These are phyloP conservation scores for Gari tellinella DNA, from an alignment of 2,888 invertebrate species.

Conservation along the genomic window DNA sequence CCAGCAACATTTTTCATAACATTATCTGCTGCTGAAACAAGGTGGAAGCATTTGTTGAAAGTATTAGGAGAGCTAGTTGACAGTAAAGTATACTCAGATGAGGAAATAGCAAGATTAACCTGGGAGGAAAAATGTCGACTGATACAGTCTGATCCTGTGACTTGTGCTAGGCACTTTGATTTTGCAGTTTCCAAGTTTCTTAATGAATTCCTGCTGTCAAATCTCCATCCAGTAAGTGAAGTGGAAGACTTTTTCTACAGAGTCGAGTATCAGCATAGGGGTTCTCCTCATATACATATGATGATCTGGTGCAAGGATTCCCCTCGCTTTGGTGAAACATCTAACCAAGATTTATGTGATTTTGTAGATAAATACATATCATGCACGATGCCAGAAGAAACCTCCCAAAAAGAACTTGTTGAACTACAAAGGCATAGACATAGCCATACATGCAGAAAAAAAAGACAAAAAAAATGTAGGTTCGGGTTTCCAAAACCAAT, in stretches of 20 bases:
- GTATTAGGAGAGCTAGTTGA: slow-evolving; percentile 34
- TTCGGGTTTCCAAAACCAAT: slow-evolving; percentile 57
- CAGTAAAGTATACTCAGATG: slow-evolving; percentile 17
- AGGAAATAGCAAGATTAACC: slow-evolving; percentile 6
- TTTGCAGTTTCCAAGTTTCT: slow-evolving; percentile 14
- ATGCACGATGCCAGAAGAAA: neutral
- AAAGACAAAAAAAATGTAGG: slow-evolving; percentile 27
- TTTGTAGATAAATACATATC: slow-evolving; percentile 40
- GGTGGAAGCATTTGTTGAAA: slow-evolving; percentile 43
- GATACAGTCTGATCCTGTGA: slow-evolving; percentile 18
- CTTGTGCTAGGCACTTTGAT: slow-evolving; percentile 22
- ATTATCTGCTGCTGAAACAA: slow-evolving; percentile 63
- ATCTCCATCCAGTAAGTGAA: neutral
- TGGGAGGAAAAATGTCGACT: slow-evolving; percentile 15
- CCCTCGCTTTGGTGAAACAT: slow-evolving; percentile 29
- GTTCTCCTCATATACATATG: slow-evolving; percentile 57
- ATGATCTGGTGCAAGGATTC: slow-evolving; percentile 47
- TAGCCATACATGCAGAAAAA: slow-evolving; percentile 17
- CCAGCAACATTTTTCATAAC: slow-evolving; percentile 55
- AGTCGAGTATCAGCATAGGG: slow-evolving; percentile 56
- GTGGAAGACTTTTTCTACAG: slow-evolving; percentile 54
- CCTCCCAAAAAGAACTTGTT: slow-evolving; percentile 6
- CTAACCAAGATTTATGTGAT: slow-evolving; percentile 26
- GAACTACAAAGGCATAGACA: slow-evolving; percentile 21
- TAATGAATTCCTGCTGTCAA: slow-evolving; percentile 3